Percentiles rank a stretch among this genome's conserved stretches.
Evolutionary conservation across 2,888 invertebrate species (phyloP).

Genomic region (Furcula furcula): DNA sequence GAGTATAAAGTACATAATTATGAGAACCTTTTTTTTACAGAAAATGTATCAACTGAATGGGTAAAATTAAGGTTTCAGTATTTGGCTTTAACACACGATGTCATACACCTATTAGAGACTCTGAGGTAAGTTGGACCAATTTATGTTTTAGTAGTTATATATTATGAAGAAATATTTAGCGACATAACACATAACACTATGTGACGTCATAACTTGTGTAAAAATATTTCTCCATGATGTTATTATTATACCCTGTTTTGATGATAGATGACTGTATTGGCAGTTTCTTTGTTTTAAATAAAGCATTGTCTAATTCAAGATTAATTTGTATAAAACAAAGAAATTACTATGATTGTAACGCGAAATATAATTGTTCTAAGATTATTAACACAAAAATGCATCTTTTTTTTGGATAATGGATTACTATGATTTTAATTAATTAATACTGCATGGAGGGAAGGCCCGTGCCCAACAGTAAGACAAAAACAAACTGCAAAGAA

Average conservation of each 20-base stretch:
- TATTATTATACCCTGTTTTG: slow-evolving; percentile 33
- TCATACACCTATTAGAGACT: slow-evolving; percentile 85
- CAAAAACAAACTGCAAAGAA: too few species aligned
- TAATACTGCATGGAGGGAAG: too few species aligned
- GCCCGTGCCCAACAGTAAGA: too few species aligned
- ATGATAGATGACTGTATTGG: slow-evolving; percentile 31
- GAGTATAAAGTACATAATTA: too few species aligned
- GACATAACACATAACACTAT: too few species aligned
- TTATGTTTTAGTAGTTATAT: slow-evolving; percentile 34
- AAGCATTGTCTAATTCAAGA: not conserved
- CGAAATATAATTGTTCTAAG: slow-evolving; percentile 36
- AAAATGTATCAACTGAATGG: slow-evolving; percentile 89
- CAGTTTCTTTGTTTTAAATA: slow-evolving; percentile 41
- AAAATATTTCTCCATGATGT: slow-evolving; percentile 76
- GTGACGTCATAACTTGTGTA: too few species aligned
- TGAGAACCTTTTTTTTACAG: slow-evolving; percentile 75
- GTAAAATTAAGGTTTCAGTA: slow-evolving; percentile 89
- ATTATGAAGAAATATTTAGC: slow-evolving; percentile 78
- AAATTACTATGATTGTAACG: slow-evolving; percentile 20
- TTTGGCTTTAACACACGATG: slow-evolving; percentile 86
- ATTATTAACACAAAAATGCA: too few species aligned
- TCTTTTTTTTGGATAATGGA: not conserved
- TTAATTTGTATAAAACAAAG: slow-evolving; percentile 16
- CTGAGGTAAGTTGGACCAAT: slow-evolving; percentile 77
- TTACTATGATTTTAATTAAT: not conserved